Evolutionary conservation across 2,797 vertebrate species (phyloP), one percentile per base, ranked within the genome.

Genomic region (Molossus molossus): DNA sequence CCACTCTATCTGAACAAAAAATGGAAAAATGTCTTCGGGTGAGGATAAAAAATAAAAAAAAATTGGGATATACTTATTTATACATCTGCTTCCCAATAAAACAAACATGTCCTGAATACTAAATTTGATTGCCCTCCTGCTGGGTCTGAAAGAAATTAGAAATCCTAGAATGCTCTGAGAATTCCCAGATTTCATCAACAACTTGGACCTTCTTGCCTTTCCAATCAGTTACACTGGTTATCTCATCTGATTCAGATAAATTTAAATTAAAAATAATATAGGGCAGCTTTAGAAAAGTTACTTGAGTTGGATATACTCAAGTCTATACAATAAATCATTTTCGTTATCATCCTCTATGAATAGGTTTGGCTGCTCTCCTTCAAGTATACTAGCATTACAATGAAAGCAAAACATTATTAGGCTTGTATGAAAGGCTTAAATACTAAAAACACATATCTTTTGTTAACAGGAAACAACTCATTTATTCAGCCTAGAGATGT

Each of bases 231-330:
- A 69, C 14, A 55, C 13, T 75, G 29, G 21, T 0, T 40, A 82
- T 96, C 27, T 94, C 15, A 73, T 5, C 1, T 86, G 60, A 83
- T 64, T 33, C 15, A 86, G 60, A 93, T 82, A 69, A 29, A n/a
- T 45, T 84, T 65, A 91, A 21, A 73, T 90, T 91, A 82, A 88
- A 76, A 17, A 48, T 45, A 75, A 94, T 88, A 89, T 82, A 40
- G 7, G 12, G 2, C 37, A 91, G 14, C 45, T 58, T 95, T 91
- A 73, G 29, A 85, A 93, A 91, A 90, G 21, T 69, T 80, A 50
- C 27, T 93, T 50, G 7, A 89, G 20, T 92, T 94, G 53, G 25
- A 53, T 20, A 75, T 57, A 20, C 6, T n/a, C 40, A 82, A 79
- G 14, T 84, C 23, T 94, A 18, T 79, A 72, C 13, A 80, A 18